Evolutionary conservation across 2,797 vertebrate genomes (phyloP), one percentile per base, ranked within the genome.

Genomic region (Mus minutoides): DNA sequence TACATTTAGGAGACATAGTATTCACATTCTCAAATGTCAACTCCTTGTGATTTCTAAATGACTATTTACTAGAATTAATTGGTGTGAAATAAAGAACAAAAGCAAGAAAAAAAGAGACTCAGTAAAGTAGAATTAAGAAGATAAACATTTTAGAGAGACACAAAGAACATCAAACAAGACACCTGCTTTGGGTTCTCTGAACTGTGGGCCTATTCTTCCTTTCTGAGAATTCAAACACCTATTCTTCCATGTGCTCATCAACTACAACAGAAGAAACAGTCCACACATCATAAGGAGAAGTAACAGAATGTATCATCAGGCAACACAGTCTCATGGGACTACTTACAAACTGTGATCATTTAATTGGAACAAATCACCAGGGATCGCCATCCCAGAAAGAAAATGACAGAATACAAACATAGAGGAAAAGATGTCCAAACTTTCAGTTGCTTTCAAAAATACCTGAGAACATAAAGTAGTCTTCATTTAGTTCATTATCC

Each of bases 21-120:
- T 92, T 92, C n/a, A 84, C 26, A 83, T 80, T 62, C 78, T 31
- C 56, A 88, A 76, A 75, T 22, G 54, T 78, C n/a, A 92, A 31
- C 4, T 17, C 73, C 87, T 58, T 85, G 21, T 90, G 21, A 24
- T 62, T 92, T 94, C 91, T 84, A 85, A 76, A 49, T 90, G 37
- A 73, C 56, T 54, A 56, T 96, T 94, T 92, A 73, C 92, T 94
- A 49, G 75, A 96, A 94, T 71, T 71, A 94, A 95, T 93, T 96
- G 43, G 22, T 86, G 34, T 62, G 22, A 37, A 2, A 31, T n/a
- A 67, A 40, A 82, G 52, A 71, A 80, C 31, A 71, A 83, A 94
- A 87, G 58, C 17, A 52, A 34, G 84, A 49, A 64, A 90, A 93
- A 83, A 93, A 86, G 58, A 92, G 24, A 52, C 9, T 83, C 26